phyloP scores from a whole-genome alignment of 2,888 invertebrate genomes.

The Eueremaeus valkanovi region DNA sequence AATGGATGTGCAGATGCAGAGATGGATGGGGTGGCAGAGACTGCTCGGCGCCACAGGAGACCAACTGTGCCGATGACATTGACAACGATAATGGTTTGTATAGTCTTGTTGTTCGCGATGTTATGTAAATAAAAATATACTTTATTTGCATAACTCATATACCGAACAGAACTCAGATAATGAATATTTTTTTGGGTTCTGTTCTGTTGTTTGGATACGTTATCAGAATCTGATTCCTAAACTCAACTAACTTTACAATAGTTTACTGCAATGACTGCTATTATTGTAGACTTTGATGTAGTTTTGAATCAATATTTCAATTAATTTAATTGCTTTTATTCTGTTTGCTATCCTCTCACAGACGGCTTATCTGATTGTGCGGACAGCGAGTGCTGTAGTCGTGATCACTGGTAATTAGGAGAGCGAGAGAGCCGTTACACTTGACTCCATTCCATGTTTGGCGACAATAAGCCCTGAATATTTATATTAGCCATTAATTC shows the following conservation, averaged over 20 bases:
- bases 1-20: slow-evolving; percentile 93
- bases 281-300: no score
- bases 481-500: background rate
- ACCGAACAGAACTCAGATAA: no score
- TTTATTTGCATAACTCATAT: slow-evolving; percentile 24
- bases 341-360: slow-evolving; percentile 53
- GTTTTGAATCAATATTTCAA: background rate
- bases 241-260: no score
- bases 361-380: slow-evolving; percentile 96
- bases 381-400: slow-evolving; percentile 95
- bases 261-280: no score
- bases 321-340: slow-evolving; percentile 34
- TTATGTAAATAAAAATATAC: slow-evolving; percentile 21
- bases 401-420: slow-evolving; percentile 70
- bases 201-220: background rate
- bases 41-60: slow-evolving; percentile 86
- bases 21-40: slow-evolving; percentile 93
- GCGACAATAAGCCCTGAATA: slow-evolving; percentile 7
- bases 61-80: slow-evolving; percentile 84
- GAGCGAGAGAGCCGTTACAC: slow-evolving; percentile 50
- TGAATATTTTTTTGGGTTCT: no score
- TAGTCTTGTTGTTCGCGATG: slow-evolving; percentile 53
- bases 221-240: no score
- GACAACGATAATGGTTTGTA: slow-evolving; percentile 93
- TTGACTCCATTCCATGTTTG: background rate